Evolutionary conservation across 2,113 vertebrate species (phyloP).

Genomic region (Grantiella picta): DNA sequence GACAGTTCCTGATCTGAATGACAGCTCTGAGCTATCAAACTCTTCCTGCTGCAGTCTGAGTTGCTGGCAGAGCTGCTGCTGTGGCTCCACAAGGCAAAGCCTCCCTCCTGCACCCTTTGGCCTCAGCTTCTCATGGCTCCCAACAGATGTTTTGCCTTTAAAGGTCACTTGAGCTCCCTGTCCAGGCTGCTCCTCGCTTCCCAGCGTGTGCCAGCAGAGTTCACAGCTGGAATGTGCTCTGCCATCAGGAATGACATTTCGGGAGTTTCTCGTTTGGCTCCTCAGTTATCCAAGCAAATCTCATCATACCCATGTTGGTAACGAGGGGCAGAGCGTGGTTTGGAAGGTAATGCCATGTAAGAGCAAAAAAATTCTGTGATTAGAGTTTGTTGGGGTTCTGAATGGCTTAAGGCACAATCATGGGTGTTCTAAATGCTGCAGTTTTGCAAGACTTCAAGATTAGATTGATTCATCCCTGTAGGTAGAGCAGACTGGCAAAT

Average conservation of each 20-base stretch:
- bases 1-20: accelerated
- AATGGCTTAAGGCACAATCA: background rate
- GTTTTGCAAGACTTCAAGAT: background rate
- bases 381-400: accelerated
- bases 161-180: background rate
- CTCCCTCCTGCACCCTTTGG: too few relatives aligned
- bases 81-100: too few relatives aligned
- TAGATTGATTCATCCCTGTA: accelerated
- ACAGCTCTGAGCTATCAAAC: background rate
- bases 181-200: background rate
- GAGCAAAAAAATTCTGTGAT: accelerated
- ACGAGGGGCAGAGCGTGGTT: accelerated
- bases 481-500: background rate
- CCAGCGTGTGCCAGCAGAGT: background rate
- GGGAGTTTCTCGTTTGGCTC: background rate
- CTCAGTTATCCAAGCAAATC: background rate
- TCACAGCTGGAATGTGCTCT: background rate
- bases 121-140: background rate
- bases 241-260: background rate
- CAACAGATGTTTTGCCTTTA: slow-evolving; percentile 22
- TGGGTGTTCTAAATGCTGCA: accelerated
- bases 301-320: accelerated
- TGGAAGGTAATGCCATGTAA: accelerated
- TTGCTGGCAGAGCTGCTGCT: too few relatives aligned
- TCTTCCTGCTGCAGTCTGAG: too few relatives aligned